Base-by-base conservation (phyloP, 1,140 invertebrate genomes). In the Euura lappo region DNA sequence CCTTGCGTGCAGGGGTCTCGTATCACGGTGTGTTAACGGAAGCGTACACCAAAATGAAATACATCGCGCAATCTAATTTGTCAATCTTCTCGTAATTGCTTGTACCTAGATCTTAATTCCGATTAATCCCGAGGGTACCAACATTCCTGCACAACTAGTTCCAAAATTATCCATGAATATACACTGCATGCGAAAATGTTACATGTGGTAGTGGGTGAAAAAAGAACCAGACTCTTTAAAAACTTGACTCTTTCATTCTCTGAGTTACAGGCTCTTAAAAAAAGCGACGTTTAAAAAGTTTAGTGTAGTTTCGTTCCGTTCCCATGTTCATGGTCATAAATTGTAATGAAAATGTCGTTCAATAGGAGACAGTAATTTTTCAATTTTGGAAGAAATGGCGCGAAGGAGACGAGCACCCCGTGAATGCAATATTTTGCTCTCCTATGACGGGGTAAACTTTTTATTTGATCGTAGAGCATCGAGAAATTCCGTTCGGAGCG, bases 101-200 rank as follows among this genome's bases (percentile, higher is more conserved):
- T 83, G 83, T 84, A 28, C 28, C 28, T 28, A 85, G 83, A 85
- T 85, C 82, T 78, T 82, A 80, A 85, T 85, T 83, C 79, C 80
- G 83, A 85, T 85, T 85, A 84, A 79, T 77, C 78, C 77, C 83
- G 80, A 85, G 84, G 84, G 83, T 84, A 84, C 83, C 83, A 85
- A 11, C 8, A 60, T 60, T 60, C 13, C 51, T 60, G 6, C 51
- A n/a, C 51, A 3, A 8, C 5, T 60, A 11, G 51, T 60, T 60
- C 3, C 51, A 5, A 8, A 60, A 60, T 28, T 28, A 28, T 28
- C 28, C 28, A 28, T 1, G 28, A 28, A 28, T 28, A 28, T 0
- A 28, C 28, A 28, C 28, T 28, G 28, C 0, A 28, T 28, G 28
- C 28, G 28, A 28, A 28, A 28, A 28, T 28, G 28, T 28, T 28